These are phyloP conservation scores for Ennomos quercinarius DNA, from an alignment of 2,888 invertebrate genomes.

Conservation along the genomic window DNA sequence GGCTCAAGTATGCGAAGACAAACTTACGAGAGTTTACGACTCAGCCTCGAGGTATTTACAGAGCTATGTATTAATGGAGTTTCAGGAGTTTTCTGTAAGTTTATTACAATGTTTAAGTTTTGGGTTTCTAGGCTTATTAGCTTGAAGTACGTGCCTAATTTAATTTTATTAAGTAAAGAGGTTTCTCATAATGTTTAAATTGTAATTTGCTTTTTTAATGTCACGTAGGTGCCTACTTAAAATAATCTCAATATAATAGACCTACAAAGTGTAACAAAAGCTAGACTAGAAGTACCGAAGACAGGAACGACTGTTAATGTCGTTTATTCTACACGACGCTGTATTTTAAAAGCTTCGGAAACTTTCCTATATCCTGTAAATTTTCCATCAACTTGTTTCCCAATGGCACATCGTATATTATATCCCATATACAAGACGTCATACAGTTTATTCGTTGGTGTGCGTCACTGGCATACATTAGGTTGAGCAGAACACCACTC, in stretches of 20 bases:
- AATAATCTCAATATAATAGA: too few species aligned
- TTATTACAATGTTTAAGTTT: slow-evolving; percentile 11
- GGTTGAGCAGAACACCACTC: slow-evolving; percentile 54
- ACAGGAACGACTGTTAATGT: too few species aligned
- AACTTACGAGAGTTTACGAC: slow-evolving; percentile 26
- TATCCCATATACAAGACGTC: slow-evolving; percentile 40
- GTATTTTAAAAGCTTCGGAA: neutral
- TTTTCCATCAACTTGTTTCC: slow-evolving; percentile 11
- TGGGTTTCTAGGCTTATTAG: neutral
- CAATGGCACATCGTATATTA: slow-evolving; percentile 36
- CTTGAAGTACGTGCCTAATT: too few species aligned
- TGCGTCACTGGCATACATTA: slow-evolving; percentile 66
- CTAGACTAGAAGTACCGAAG: too few species aligned
- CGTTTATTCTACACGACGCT: too few species aligned
- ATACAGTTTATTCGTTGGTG: slow-evolving; percentile 46
- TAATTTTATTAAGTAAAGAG: too few species aligned
- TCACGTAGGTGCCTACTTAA: too few species aligned
- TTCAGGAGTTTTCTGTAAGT: slow-evolving; percentile 4
- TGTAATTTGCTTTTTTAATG: too few species aligned
- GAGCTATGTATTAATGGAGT: slow-evolving; percentile 8
- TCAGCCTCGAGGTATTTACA: slow-evolving; percentile 24
- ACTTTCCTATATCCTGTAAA: slow-evolving; percentile 5
- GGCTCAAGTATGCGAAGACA: slow-evolving; percentile 27
- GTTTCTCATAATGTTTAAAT: too few species aligned
- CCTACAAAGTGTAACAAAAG: too few species aligned